Percentiles rank a stretch among this genome's conserved stretches.
Conservation (phyloP, 1,140 invertebrate species). For the Muscidifurax raptorellus region DNA sequence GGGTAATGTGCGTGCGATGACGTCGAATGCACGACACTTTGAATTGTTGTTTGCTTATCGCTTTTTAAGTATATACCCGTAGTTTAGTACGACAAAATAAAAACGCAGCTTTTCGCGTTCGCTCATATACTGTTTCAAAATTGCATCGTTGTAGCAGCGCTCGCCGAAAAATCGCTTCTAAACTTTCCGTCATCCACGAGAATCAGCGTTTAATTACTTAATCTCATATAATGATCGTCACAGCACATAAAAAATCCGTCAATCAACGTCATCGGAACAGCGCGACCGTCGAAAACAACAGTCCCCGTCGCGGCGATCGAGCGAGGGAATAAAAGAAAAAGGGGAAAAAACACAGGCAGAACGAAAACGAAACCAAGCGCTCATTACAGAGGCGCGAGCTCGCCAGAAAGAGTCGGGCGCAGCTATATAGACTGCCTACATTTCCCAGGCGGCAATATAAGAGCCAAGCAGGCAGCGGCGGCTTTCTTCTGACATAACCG, state of each 20-base stretch:
- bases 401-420: not conserved
- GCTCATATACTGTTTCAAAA: no score
- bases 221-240: no score
- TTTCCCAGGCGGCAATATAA: slow-evolving; percentile 70
- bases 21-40: not conserved
- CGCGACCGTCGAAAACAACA: not conserved
- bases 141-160: no score
- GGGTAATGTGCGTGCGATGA: not conserved
- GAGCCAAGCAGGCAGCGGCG: slow-evolving; percentile 58
- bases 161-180: no score
- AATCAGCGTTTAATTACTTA: no score
- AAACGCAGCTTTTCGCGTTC: no score
- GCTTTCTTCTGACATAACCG: slow-evolving; percentile 76
- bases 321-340: not conserved
- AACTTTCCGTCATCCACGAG: no score
- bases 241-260: no score
- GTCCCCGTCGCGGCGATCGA: not conserved
- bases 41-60: not conserved
- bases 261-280: not conserved
- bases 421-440: slow-evolving; percentile 59
- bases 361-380: not conserved
- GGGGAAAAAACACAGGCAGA: not conserved
- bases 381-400: not conserved
- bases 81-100: no score
- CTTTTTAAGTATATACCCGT: no score